phyloP scores from a whole-genome alignment of 2,113 vertebrate genomes.

The Xenus cinereus region DNA sequence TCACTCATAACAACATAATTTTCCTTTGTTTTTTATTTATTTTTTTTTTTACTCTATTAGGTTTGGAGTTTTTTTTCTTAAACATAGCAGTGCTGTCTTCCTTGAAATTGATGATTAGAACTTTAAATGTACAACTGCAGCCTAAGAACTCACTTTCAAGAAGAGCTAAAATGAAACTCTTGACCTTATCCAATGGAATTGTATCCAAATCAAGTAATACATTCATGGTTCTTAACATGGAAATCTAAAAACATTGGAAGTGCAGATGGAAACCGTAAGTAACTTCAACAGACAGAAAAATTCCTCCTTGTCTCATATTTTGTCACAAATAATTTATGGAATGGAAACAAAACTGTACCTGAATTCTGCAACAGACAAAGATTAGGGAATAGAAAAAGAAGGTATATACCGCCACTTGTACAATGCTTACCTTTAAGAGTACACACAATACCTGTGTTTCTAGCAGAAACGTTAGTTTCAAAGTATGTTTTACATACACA shows the following conservation, averaged over 20 bases:
- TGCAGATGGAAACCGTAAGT: constrained; percentile 40
- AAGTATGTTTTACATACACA: neutral
- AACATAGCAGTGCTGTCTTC: neutral
- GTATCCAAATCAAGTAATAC: neutral
- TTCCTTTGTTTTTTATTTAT: neutral
- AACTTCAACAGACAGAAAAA: neutral
- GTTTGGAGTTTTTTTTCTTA: neutral
- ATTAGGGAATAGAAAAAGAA: neutral
- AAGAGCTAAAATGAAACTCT: neutral
- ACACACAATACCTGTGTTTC: neutral
- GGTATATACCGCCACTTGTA: neutral
- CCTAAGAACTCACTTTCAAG: neutral
- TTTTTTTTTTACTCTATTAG: neutral
- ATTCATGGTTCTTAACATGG: neutral
- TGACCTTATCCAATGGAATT: neutral
- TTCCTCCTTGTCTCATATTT: neutral
- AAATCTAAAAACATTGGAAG: neutral
- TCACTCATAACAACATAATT: neutral
- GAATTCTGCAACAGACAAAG: neutral
- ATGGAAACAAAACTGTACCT: neutral
- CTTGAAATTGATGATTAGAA: neutral
- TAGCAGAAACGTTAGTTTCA: neutral
- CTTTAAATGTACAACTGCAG: neutral
- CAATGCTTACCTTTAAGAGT: neutral
- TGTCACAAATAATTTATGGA: neutral